phyloP scores from a whole-genome alignment of 2,113 vertebrate genomes.

The Brevimyrus niger region DNA sequence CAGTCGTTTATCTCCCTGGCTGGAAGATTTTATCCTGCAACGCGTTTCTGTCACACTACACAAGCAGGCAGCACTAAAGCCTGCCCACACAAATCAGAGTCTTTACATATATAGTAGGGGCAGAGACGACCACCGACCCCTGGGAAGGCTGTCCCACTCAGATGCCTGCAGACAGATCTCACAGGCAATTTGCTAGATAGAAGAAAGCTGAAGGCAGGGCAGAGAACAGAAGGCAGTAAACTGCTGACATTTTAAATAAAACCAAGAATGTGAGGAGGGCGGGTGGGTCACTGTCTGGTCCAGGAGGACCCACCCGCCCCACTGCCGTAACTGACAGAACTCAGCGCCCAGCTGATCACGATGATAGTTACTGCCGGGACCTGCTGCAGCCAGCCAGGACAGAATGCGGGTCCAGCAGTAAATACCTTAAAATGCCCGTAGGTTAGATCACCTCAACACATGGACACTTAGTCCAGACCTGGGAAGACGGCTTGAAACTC shows the following conservation, averaged over 20 bases:
- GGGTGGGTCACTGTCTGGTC: neutral
- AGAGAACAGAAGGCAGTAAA: neutral
- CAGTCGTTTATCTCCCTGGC: neutral
- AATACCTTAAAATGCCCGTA: neutral
- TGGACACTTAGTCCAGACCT: neutral
- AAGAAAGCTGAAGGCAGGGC: neutral
- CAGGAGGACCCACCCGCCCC: neutral
- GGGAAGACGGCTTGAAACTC: neutral
- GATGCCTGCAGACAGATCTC: neutral
- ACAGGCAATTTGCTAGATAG: neutral
- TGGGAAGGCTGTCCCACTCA: neutral
- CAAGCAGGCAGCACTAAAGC: slow-evolving; percentile 30
- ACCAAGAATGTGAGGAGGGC: neutral
- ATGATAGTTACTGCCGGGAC: neutral
- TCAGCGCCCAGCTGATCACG: neutral
- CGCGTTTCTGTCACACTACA: neutral
- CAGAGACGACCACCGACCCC: neutral
- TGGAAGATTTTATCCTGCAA: neutral
- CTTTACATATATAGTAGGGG: slow-evolving; percentile 23
- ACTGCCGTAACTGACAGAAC: neutral
- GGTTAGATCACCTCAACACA: neutral
- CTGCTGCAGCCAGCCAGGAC: neutral
- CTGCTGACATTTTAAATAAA: slow-evolving; percentile 20
- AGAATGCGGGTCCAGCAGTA: neutral
- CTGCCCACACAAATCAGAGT: slow-evolving; percentile 26